Conservation (phyloP, 2,888 invertebrate species). For the Drosophila paranaensis region DNA sequence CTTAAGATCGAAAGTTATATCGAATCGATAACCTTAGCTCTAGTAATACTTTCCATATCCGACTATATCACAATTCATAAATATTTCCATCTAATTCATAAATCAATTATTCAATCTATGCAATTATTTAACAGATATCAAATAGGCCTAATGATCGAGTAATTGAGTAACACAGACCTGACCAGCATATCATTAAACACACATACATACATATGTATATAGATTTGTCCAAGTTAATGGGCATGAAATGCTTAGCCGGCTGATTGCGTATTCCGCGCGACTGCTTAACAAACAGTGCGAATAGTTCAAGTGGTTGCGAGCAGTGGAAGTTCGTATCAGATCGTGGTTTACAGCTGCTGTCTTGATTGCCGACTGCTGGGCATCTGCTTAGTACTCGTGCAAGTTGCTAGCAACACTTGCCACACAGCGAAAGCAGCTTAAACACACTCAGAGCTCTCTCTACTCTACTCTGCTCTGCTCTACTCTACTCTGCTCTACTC, state of each 20-base stretch:
- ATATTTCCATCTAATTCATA: background rate
- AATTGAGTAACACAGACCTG: slow-evolving; percentile 12
- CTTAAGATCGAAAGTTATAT: too few relatives aligned
- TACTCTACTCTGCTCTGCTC: slow-evolving; percentile 53
- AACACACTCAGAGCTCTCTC: slow-evolving; percentile 17
- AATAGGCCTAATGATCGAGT: slow-evolving; percentile 6
- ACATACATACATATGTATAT: background rate
- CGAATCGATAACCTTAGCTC: too few relatives aligned
- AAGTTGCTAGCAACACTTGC: slow-evolving; percentile 46
- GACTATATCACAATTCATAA: background rate
- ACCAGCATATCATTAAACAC: slow-evolving; percentile 7
- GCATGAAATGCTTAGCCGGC: slow-evolving; percentile 22
- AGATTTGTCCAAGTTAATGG: slow-evolving; percentile 6
- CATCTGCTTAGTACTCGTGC: slow-evolving; percentile 25
- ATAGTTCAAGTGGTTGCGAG: background rate
- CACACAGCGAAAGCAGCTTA: slow-evolving; percentile 51
- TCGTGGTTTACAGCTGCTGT: slow-evolving; percentile 28
- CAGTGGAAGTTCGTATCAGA: slow-evolving; percentile 18
- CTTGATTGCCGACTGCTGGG: slow-evolving; percentile 30
- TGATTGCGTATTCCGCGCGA: slow-evolving; percentile 29
- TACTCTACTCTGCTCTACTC: slow-evolving; percentile 19
- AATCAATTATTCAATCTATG: background rate
- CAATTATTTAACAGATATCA: background rate
- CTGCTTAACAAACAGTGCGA: background rate
- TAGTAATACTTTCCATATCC: too few relatives aligned